Evolutionary conservation across 2,797 vertebrate species (phyloP), one percentile per base, ranked within the genome.

Genomic region (Sebastolobus altivelis): DNA sequence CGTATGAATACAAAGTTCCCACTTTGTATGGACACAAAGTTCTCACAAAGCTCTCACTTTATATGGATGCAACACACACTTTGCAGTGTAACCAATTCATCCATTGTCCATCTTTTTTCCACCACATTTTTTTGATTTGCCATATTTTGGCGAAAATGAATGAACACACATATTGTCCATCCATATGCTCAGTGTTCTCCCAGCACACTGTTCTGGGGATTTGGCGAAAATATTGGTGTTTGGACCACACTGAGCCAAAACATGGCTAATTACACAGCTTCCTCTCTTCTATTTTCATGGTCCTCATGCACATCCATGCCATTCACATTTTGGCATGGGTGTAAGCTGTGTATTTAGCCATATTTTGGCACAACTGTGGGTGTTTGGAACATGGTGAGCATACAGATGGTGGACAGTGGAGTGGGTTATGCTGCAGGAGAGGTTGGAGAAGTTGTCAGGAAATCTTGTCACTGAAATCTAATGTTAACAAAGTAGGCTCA

Each of bases 401-500:
- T 66, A 12, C 73, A 76, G 77, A 85, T 81, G 73, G 79, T 79
- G 73, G 79, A 78, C 12, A 27, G 68, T 31, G 65, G 56, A 76
- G 11, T 61, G 72, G 60, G 71, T 79, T 77, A 61, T 46, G 56
- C 56, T 56, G 66, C 27, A 63, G 22, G 4, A 75, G 52, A 33
- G 8, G 25, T 60, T 71, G 74, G 27, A 68, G 27, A 76, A 8
- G 18, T 70, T 56, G 27, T 67, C n/a, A 66, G 13, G 40, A 79
- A 62, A 67, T 54, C 49, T 38, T 16, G 58, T 25, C 52, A n/a
- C n/a, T 65, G 7, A 5, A 62, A 65, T 40, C 6, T 5, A 55
- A 22, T 27, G 12, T 9, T 46, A 59, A 9, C 11, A 22, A 11
- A 46, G 6, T 20, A 40, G 63, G 4, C 8, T 27, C 20, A 35